Conservation (phyloP, 2,888 invertebrate species). For the Drosophila differens region DNA sequence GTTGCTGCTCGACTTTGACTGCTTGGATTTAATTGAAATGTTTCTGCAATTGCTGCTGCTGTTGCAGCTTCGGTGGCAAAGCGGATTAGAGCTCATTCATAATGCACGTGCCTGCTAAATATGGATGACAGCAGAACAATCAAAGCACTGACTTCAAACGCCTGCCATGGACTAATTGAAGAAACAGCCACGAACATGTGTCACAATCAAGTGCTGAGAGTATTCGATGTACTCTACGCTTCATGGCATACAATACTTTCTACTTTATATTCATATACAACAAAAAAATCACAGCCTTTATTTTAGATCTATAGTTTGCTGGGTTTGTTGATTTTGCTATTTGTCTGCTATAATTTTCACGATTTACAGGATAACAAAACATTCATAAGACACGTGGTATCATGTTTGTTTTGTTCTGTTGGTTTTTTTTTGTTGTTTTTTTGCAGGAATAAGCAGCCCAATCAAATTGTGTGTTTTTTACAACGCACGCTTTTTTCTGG, state of each 20-base stretch:
- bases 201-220: not conserved
- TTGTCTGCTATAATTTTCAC: not conserved
- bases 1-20: slow-evolving; percentile 48
- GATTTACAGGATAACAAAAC: slow-evolving; percentile 17
- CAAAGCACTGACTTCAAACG: slow-evolving; percentile 36
- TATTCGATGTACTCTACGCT: not conserved
- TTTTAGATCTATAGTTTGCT: not conserved
- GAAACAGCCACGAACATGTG: slow-evolving; percentile 22
- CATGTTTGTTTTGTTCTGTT: not conserved
- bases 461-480: slow-evolving; percentile 39
- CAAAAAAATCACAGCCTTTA: not conserved
- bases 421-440: not conserved
- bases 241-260: not conserved
- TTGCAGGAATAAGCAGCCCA: slow-evolving; percentile 39
- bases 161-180: slow-evolving; percentile 51
- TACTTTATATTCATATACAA: not conserved
- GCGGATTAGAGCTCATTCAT: slow-evolving; percentile 71
- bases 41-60: slow-evolving; percentile 53
- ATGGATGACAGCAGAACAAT: slow-evolving; percentile 59
- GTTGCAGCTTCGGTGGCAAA: slow-evolving; percentile 48
- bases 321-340: not conserved
- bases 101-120: slow-evolving; percentile 65
- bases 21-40: slow-evolving; percentile 75
- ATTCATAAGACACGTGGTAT: slow-evolving; percentile 24
- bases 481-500: slow-evolving; percentile 27